Evolutionary conservation across 2,888 invertebrate genomes (phyloP).

Genomic region (Trachelus iudaicus): DNA sequence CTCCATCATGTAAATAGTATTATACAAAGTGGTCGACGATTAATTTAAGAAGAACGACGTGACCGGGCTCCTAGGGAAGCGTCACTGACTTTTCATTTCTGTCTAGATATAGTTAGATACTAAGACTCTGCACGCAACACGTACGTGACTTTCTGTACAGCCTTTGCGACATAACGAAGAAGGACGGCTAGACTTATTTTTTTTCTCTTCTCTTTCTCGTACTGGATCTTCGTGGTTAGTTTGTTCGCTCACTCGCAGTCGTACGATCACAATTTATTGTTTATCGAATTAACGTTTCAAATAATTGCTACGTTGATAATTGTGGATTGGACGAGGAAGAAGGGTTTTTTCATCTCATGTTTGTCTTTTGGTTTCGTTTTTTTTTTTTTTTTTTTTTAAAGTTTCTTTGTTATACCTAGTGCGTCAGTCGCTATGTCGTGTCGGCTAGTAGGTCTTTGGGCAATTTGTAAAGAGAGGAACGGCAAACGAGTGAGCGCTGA

Average conservation of each 20-base stretch:
- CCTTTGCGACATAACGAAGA: slow-evolving; percentile 45
- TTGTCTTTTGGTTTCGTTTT: neutral
- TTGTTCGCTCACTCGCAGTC: neutral
- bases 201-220: slow-evolving; percentile 17
- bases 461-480: neutral
- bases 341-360: neutral
- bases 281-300: neutral
- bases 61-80: neutral
- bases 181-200: neutral
- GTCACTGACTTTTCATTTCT: neutral
- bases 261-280: neutral
- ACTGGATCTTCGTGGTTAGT: neutral
- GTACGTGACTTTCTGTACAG: slow-evolving; percentile 44
- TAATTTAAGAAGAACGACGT: neutral
- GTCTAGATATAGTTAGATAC: neutral
- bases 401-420: neutral
- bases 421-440: slow-evolving; percentile 8
- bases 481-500: neutral
- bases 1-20: slow-evolving; percentile 79
- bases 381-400: neutral
- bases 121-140: neutral
- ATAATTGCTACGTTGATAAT: slow-evolving; percentile 35
- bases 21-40: neutral
- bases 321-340: slow-evolving; percentile 3
- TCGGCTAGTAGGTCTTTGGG: neutral